Base-by-base conservation (phyloP, 2,113 vertebrate species). In the Dasyprocta punctata region DNA sequence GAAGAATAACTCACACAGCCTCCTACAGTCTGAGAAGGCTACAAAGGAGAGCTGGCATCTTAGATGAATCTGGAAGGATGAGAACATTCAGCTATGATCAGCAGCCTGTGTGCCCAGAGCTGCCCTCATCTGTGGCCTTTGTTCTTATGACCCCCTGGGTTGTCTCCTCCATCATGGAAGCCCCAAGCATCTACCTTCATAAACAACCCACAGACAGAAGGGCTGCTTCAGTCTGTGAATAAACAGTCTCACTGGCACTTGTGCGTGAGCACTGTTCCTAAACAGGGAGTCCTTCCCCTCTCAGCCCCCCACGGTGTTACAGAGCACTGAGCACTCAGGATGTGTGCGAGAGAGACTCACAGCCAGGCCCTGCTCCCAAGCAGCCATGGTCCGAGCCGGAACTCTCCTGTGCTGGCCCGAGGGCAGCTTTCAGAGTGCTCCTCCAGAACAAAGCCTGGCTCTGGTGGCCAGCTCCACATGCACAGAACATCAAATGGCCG, bases 401-500 rank as follows among this genome's bases (percentile, higher is more conserved):
- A 47, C 28, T 69, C 86, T 89, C 56, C 67, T 58, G 83, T 28
- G 7, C 83, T 5, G 80, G 44, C 80, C 93, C 73, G 0, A 52
- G 77, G 85, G 78, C 41, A 73, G 28, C 49, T n/a, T 89, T 67
- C 69, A 52, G 84, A 93, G n/a, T 63, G 88, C 36, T n/a, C 44
- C 61, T 96, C 67, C 86, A 92, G 41, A 97, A 87, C 96, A 94
- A 92, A 95, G 95, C 91, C 78, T n/a, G 63, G 49, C 60, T 86
- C 38, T 63, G 60, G 77, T 95, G 97, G 95, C 88, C 73, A 67
- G 88, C 78, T 54, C 44, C 0, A 80, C 17, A 0, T 44, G 81
- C 90, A 67, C 44, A 22, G 80, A 94, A 91, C 92, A 96, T 97
- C 97, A 97, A 97, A 89, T 96, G 92, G 86, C 95, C 16, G 75